Base-by-base conservation (phyloP, 2,888 invertebrate species). In the Rhimphoctona megacephalus region DNA sequence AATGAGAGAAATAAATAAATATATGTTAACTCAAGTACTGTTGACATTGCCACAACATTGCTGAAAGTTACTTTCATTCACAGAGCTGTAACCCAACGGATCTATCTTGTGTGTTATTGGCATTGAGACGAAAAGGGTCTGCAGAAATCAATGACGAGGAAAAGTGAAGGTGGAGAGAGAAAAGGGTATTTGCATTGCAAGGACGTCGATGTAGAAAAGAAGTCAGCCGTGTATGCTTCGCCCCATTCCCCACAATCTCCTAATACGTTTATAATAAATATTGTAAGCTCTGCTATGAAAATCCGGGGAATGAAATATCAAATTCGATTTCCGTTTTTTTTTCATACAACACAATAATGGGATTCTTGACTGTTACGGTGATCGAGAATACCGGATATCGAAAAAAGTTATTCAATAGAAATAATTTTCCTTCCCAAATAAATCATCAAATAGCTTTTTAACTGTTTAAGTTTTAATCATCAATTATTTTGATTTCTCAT, bases 211-310 rank as follows among this genome's bases (percentile, higher is more conserved):
- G 77, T 54, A 43, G 22, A 39, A 66, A 66, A 81, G 74, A 39
- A 67, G 19, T 19, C 30, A 73, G 86, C 5, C 87, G 88, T 85
- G 89, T 54, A 69, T 46, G 67, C 22, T 69, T 79, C 4, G 39
- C 14, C 22, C 8, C 2, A 36, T 74, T 57, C 22, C 33, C 6
- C 5, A 14, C 17, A 30, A 74, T 49, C 61, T 80, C 69, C 85
- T 88, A 89, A 90, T 90, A 87, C 90, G 89, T 90, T 90, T 88
- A 89, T 90, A 90, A 90, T 90, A 89, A 90, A 88, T 86, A 87
- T 73, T 82, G 81, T 72, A 88, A 88, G 88, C 85, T 83, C 73
- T 17, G 72, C 84, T 85, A 87, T 80, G 89, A 88, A 89, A 88
- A 89, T 89, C 54, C 76, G 67, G 11, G 57, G 82, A 85, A 86